Evolutionary conservation across 2,888 invertebrate genomes (phyloP), one percentile per base, ranked within the genome.

Genomic region (Pachycephus smyrnensis): DNA sequence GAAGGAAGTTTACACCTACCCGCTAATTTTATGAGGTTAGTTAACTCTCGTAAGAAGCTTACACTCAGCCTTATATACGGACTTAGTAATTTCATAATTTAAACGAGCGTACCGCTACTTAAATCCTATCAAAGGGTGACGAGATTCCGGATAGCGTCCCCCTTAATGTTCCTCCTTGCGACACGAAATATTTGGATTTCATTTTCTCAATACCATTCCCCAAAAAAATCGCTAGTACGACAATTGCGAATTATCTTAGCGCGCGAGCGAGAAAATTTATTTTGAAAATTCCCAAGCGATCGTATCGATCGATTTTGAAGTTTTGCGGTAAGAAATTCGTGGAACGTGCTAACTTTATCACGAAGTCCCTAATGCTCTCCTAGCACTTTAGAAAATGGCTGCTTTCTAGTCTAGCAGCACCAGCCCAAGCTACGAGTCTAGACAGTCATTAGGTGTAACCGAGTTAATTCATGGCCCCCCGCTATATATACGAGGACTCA

Each of bases 1-100:
- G 83, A 81, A 82, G 84, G 80, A 80, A 85, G 84, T 85, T 84
- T 83, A 84, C 87, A 87, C 82, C 82, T 84, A 85, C 80, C 85
- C 84, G 84, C 87, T 86, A 87, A 87, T 87, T 88, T 88, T 88
- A 88, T 79, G 86, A 86, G 85, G 84, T 85, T 88, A 85, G 86
- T 88, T 88, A 87, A 86, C 86, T 87, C 85, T 82, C 81, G 79
- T 84, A 86, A 86, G 85, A 84, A 85, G 86, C 85, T 88, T 87
- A 85, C 82, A 81, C 77, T 73, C 75, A 73, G 35, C 75, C 79
- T 84, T 82, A 81, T 84, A 84, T 82, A 80, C 79, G 80, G 77
- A 81, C 81, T 84, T 82, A 80, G 85, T 84, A 86, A 86, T 86
- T 86, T 86, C 84, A 85, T 86, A 84, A 86, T 86, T 86, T 84